A percentile compares a stretch with the other conserved stretches of the same genome.
These are phyloP conservation scores for Lasiommata megera DNA, from an alignment of 2,888 invertebrate genomes.

Conservation along the genomic window DNA sequence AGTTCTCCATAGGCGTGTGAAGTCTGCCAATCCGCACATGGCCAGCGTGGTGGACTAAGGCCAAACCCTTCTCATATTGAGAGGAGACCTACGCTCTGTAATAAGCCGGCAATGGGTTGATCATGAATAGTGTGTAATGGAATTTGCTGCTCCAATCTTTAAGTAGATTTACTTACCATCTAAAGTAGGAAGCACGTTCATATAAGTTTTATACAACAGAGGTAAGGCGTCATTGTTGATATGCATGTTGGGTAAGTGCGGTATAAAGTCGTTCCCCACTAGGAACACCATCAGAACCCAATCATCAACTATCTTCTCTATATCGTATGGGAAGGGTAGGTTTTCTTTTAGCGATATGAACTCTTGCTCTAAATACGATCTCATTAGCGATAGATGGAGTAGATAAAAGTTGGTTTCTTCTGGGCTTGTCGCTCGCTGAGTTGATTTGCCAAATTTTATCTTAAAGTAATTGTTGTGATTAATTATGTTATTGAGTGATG, in stretches of 20 bases:
- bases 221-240: slow-evolving; percentile 95
- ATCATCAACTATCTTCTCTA: slow-evolving; percentile 97
- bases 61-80: no score
- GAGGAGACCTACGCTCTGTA: no score
- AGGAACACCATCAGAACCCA: slow-evolving; percentile 99
- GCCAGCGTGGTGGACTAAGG: no score
- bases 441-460: slow-evolving; percentile 88
- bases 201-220: slow-evolving; percentile 93
- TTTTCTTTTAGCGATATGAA: slow-evolving; percentile 86
- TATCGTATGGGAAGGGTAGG: slow-evolving; percentile 88
- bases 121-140: no score
- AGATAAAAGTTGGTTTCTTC: slow-evolving; percentile 96
- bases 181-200: slow-evolving; percentile 90
- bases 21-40: no score
- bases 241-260: slow-evolving; percentile 96
- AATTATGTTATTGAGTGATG: no score
- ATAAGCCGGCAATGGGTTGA: no score
- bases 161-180: slow-evolving; percentile 83
- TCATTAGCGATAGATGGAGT: slow-evolving; percentile 93
- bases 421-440: slow-evolving; percentile 85
- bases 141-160: background rate
- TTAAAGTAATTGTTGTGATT: no score
- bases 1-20: no score
- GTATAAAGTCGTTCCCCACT: slow-evolving; percentile 99
- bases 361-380: slow-evolving; percentile 96